Conservation (phyloP, 2,888 invertebrate genomes). For the Platycnemis pennipes region DNA sequence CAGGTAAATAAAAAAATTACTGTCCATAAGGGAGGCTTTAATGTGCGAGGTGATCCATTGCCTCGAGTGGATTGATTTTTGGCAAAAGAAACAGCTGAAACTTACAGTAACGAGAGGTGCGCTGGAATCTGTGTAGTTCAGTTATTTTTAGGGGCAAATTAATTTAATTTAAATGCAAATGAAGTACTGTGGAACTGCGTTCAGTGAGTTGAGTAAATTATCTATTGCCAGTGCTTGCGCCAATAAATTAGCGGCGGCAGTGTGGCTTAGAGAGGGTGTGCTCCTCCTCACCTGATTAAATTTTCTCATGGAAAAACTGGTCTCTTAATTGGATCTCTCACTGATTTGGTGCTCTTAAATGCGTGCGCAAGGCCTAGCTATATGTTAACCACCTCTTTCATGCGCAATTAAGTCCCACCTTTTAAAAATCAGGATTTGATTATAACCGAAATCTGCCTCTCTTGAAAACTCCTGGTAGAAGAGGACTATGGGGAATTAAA, state of each 20-base stretch:
- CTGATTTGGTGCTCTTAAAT: background rate
- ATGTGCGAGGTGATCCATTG: no score
- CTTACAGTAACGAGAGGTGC: background rate
- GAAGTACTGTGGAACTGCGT: background rate
- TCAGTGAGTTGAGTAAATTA: background rate
- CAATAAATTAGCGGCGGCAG: background rate
- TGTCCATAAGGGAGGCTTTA: no score
- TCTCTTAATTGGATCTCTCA: background rate
- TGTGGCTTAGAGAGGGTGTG: background rate
- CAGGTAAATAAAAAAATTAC: no score
- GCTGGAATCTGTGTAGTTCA: background rate
- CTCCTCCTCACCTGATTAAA: background rate
- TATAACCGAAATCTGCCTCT: background rate
- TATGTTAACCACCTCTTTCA: background rate
- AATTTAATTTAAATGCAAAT: background rate
- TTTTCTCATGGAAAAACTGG: constrained; percentile 1
- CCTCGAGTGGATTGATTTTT: no score
- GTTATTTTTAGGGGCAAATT: background rate
- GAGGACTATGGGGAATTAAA: background rate
- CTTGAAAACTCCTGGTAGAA: background rate
- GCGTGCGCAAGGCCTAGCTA: background rate
- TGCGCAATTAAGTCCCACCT: background rate
- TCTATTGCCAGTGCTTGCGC: background rate
- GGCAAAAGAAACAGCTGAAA: background rate
- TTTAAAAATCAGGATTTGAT: background rate